phyloP scores from a whole-genome alignment of 2,113 vertebrate species.

The Fukomys damarensis region DNA sequence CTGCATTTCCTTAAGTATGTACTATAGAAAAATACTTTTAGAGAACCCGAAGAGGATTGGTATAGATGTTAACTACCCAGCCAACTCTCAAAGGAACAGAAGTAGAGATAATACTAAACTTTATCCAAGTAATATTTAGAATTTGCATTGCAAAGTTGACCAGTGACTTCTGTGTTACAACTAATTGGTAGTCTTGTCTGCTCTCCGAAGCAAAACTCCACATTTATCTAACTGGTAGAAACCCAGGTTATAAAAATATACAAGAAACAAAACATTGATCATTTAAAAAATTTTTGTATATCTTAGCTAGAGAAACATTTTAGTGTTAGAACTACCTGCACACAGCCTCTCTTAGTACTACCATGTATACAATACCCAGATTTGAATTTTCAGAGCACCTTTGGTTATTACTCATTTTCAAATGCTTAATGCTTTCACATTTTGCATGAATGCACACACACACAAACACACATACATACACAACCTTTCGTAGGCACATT shows the following conservation, averaged over 20 bases:
- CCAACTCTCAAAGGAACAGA: neutral
- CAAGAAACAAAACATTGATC: neutral
- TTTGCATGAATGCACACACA: neutral
- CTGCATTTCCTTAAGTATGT: neutral
- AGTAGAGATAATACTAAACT: neutral
- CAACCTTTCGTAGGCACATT: accelerated
- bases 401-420: neutral
- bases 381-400: neutral
- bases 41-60: neutral
- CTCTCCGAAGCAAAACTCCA: neutral
- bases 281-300: no score
- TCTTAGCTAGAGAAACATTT: neutral
- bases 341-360: neutral
- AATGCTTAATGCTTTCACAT: neutral
- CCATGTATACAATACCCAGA: neutral
- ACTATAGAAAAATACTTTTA: neutral
- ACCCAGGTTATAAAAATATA: neutral
- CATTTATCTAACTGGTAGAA: neutral
- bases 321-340: neutral
- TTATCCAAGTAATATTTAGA: neutral
- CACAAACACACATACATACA: neutral
- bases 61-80: neutral
- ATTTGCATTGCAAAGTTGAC: neutral
- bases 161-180: neutral
- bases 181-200: neutral